phyloP scores from a whole-genome alignment of 1,140 invertebrate genomes.

The Chironomus striatipennis region DNA sequence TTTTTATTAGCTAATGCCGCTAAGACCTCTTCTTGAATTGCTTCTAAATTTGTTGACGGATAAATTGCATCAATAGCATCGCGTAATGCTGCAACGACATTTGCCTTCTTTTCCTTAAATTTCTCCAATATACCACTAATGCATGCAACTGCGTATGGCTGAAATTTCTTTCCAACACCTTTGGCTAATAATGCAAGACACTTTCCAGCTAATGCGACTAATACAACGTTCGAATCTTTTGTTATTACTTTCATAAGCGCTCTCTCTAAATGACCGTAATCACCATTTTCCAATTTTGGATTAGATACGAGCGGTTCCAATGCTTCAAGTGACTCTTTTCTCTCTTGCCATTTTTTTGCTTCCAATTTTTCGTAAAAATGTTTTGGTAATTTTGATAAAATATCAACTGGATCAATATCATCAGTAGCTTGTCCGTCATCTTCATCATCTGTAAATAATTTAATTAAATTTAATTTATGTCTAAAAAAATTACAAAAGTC shows the following conservation, averaged over 20 bases:
- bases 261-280: constrained; percentile 84
- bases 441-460: constrained; percentile 38
- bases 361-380: constrained; percentile 94
- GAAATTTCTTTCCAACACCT: constrained; percentile 83
- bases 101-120: constrained; percentile 96
- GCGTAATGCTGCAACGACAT: constrained; percentile 73
- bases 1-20: constrained; percentile 90
- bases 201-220: constrained; percentile 80
- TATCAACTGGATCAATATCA: constrained; percentile 87
- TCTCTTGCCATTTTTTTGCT: constrained; percentile 95
- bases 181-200: constrained; percentile 72
- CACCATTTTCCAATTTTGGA: constrained; percentile 82
- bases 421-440: constrained; percentile 40
- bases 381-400: constrained; percentile 85
- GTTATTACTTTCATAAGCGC: constrained; percentile 84
- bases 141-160: constrained; percentile 70
- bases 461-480: not conserved
- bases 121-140: constrained; percentile 81
- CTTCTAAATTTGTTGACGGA: constrained; percentile 73
- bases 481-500: too few relatives aligned
- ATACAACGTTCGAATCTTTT: constrained; percentile 93
- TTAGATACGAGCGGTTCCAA: constrained; percentile 71
- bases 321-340: constrained; percentile 82
- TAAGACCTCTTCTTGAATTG: constrained; percentile 75
- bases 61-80: constrained; percentile 92